Conservation (phyloP, 1,140 invertebrate genomes). For the Sinonovacula constricta region DNA sequence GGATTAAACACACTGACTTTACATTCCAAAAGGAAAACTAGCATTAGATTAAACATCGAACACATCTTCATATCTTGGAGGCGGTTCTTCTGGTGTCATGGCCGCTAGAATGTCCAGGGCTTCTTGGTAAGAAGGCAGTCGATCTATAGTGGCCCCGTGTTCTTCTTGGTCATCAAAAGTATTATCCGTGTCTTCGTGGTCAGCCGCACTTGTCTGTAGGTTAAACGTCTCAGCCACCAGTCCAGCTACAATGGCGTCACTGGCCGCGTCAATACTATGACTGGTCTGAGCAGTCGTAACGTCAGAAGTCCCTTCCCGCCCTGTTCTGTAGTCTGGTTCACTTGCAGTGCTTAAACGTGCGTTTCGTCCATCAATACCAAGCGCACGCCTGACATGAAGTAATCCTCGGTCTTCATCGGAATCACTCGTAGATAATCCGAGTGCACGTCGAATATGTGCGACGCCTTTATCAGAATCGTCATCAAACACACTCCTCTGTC, state of each 20-base stretch:
- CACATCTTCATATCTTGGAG: neutral
- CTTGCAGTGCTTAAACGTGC: neutral
- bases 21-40: too few relatives aligned
- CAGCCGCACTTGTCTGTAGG: neutral
- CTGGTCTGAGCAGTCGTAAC: neutral
- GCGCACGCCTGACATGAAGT: neutral
- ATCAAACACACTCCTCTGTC: neutral
- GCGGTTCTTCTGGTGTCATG: neutral
- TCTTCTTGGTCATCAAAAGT: too few relatives aligned
- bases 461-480: neutral
- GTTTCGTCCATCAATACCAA: neutral
- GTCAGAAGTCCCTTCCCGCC: too few relatives aligned
- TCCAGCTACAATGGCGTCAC: neutral
- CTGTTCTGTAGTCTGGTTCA: neutral
- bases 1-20: too few relatives aligned
- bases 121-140: neutral
- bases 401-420: neutral
- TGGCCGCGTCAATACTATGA: neutral
- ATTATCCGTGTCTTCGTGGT: neutral
- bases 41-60: neutral
- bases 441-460: neutral
- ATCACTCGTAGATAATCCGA: neutral
- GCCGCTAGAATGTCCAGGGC: neutral
- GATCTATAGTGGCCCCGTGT: neutral
- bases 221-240: neutral